These are phyloP conservation scores for Mellilla xanthometata DNA, from an alignment of 2,888 invertebrate genomes.

Conservation along the genomic window DNA sequence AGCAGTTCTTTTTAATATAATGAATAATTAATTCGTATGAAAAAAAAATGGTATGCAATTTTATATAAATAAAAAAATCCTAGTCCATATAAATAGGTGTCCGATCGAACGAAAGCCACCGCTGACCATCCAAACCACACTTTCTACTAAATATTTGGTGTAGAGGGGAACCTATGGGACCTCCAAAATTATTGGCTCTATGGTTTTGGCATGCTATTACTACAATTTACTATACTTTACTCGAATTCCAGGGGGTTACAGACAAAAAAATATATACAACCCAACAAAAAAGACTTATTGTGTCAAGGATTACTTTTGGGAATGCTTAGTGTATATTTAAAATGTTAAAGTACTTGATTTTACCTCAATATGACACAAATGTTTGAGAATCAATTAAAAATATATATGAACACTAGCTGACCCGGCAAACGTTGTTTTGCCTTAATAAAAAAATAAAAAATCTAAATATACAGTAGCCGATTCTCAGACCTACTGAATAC, in stretches of 20 bases:
- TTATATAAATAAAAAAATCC: too few species aligned
- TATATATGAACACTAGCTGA: too few species aligned
- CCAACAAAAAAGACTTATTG: neutral
- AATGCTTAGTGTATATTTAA: constrained; percentile 14
- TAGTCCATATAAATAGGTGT: neutral
- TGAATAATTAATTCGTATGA: too few species aligned
- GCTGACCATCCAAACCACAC: constrained; percentile 37
- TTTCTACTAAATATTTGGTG: constrained; percentile 58
- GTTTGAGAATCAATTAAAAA: neutral
- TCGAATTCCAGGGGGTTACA: neutral
- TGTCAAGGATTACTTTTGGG: constrained; percentile 8
- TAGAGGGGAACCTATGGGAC: constrained; percentile 68
- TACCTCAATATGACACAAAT: constrained; percentile 13
- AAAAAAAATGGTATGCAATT: too few species aligned
- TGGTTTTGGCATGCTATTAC: constrained; percentile 45
- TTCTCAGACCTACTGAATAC: too few species aligned
- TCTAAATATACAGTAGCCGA: too few species aligned
- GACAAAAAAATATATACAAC: neutral
- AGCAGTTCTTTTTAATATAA: too few species aligned
- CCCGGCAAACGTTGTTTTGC: too few species aligned
- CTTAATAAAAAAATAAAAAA: too few species aligned
- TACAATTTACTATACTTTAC: constrained; percentile 2
- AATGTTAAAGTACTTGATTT: constrained; percentile 19
- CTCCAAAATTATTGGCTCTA: constrained; percentile 49
- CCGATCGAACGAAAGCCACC: too few species aligned